Percentiles rank a stretch among this genome's conserved stretches.
Evolutionary conservation across 2,113 vertebrate species (phyloP).

Genomic region (Mustela lutreola): DNA sequence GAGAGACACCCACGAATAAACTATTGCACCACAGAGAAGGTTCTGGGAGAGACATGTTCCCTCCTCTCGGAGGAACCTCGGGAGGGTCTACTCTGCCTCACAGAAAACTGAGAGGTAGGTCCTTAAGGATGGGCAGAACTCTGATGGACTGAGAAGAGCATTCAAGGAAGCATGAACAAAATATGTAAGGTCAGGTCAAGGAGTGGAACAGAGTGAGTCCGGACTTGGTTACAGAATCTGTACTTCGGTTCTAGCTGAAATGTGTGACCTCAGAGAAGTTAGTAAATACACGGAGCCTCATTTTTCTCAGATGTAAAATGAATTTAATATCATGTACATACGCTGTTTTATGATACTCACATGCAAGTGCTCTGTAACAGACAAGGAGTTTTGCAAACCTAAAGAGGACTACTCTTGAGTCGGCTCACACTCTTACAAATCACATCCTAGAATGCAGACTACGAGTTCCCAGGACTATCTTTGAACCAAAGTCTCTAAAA

Average conservation of each 20-base stretch:
- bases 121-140: background rate
- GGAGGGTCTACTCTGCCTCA: background rate
- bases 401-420: background rate
- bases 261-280: slow-evolving; percentile 7
- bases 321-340: background rate
- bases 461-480: slow-evolving; percentile 1
- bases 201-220: background rate
- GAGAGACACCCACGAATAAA: background rate
- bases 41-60: background rate
- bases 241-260: background rate
- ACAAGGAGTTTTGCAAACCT: background rate
- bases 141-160: slow-evolving; percentile 16
- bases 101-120: background rate
- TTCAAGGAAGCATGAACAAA: background rate
- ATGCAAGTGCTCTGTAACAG: background rate
- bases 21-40: background rate
- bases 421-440: background rate
- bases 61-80: background rate
- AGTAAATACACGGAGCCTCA: background rate
- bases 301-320: background rate
- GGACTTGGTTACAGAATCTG: background rate
- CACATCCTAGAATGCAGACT: background rate
- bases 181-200: background rate
- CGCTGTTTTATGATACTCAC: background rate
- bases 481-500: slow-evolving; percentile 36